phyloP scores from a whole-genome alignment of 2,113 vertebrate species.

The Centropus unirufus region DNA sequence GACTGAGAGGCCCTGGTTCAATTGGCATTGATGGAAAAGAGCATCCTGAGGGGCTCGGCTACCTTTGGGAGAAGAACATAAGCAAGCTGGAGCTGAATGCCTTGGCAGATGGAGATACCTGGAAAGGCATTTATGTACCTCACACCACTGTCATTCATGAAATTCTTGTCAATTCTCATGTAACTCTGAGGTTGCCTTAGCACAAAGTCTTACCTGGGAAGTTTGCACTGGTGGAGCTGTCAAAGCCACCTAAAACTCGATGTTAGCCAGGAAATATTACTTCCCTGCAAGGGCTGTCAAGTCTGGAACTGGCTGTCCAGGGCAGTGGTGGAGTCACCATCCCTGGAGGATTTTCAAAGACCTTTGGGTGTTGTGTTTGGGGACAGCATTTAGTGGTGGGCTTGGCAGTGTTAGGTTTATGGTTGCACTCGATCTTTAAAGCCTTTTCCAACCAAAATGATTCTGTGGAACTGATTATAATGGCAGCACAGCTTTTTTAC shows the following conservation, averaged over 20 bases:
- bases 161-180: not conserved
- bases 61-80: not conserved
- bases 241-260: not conserved
- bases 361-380: too few species aligned
- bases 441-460: too few species aligned
- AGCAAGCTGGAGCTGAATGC: not conserved
- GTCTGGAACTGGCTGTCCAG: too few species aligned
- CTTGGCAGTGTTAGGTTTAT: too few species aligned
- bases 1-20: not conserved
- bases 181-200: not conserved
- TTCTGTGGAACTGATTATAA: not conserved
- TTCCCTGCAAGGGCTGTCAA: too few species aligned
- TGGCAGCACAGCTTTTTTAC: too few species aligned
- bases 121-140: not conserved
- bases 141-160: not conserved
- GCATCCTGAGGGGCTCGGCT: not conserved
- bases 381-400: too few species aligned
- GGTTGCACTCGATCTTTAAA: too few species aligned
- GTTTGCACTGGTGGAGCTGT: fast-evolving
- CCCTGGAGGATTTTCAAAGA: too few species aligned
- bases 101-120: not conserved
- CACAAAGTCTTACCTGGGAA: not conserved
- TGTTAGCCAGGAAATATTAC: too few species aligned
- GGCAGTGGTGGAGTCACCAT: too few species aligned
- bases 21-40: not conserved